Base-by-base conservation (phyloP, 2,888 invertebrate genomes). In the Drosophila yooni region DNA sequence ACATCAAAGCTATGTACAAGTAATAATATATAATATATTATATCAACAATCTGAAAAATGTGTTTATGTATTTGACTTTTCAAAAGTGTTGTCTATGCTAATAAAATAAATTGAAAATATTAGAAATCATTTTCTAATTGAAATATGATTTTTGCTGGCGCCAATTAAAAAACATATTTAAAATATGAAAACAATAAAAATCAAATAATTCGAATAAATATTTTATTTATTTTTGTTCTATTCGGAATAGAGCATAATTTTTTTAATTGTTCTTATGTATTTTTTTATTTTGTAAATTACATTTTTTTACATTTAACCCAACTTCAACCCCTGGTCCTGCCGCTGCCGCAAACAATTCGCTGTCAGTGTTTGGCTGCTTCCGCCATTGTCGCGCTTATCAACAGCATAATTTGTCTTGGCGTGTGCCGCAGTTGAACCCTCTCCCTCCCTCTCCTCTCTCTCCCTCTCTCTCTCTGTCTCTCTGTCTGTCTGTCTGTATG, bases 391-490 rank as follows among this genome's bases (percentile, higher is more conserved):
- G 79, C 82, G 80, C 88, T 86, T 89, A 86, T 86, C 89, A 86
- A 88, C 89, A 84, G 82, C 76, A 88, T 89, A 89, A 89, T 86
- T 86, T 86, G 86, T 86, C 85, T 81, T 89, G 86, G 85, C 85
- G 76, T 87, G 75, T 75, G 74, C 66, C 82, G 74, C 75, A 75
- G 58, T 72, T 34, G 29, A 11, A 33, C 29, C 56, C 34, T 3
- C 33, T 29, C 13, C 33, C 15, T 7, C 21, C 6, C 11, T 3
- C 18, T 18, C 33, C 36, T n/a, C 0, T 15, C 40, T 46, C 38
- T 10, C 33, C 25, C 38, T 25, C 7, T 53, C 3, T 36, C 31
- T 51, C 15, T 29, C 34, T 50, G 7, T 53, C 34, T 53, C 3
- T 0, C 8, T 29, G 7, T 48, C 40, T n/a, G 56, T 46, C 50